These are phyloP conservation scores for Patella ulyssiponensis DNA, from an alignment of 2,888 invertebrate genomes.

Conservation along the genomic window DNA sequence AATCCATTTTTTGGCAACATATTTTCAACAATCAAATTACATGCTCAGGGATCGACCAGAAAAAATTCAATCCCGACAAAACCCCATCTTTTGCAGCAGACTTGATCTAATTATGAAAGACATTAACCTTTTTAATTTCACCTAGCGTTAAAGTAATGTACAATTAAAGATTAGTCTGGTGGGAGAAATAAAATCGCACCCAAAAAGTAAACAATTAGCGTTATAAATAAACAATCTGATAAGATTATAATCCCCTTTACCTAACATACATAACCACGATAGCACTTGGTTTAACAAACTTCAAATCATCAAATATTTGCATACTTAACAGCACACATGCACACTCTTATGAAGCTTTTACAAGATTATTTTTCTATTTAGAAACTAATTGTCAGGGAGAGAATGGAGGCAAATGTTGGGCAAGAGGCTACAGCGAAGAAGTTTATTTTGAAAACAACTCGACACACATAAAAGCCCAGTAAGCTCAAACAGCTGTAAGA, in stretches of 20 bases:
- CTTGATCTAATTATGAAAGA: slow-evolving; percentile 4
- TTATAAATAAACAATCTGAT: background rate
- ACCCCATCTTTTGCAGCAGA: background rate
- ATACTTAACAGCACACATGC: no score
- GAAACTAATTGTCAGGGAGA: background rate
- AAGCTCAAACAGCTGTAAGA: slow-evolving; percentile 7
- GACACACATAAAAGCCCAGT: background rate
- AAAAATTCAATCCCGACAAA: no score
- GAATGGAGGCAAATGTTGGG: background rate
- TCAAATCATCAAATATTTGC: background rate
- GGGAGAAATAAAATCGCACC: background rate
- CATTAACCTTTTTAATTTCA: background rate
- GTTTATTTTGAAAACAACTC: slow-evolving; percentile 8
- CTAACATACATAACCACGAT: background rate
- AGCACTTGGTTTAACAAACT: background rate
- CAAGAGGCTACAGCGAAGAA: background rate
- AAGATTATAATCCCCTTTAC: background rate
- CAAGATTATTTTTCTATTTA: slow-evolving; percentile 5
- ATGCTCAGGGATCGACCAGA: no score
- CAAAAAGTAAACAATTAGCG: background rate
- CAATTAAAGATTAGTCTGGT: background rate
- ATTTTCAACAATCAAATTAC: no score
- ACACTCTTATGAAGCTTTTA: background rate
- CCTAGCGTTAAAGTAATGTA: background rate
- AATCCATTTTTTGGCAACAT: no score